Evolutionary conservation across 2,888 invertebrate genomes (phyloP).

Genomic region (Ornithoptera alexandrae): DNA sequence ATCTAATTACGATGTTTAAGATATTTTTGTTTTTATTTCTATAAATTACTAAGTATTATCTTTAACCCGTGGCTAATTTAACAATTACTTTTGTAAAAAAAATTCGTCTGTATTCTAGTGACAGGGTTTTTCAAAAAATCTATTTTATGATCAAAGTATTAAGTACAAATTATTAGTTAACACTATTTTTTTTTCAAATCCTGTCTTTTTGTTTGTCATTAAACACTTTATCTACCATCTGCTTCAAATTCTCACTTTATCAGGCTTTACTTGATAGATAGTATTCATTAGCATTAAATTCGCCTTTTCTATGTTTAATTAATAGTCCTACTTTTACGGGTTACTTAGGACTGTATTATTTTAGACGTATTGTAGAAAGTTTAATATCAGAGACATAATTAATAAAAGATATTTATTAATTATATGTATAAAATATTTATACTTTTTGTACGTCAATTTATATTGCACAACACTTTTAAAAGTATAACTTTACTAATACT

Average conservation of each 20-base stretch:
- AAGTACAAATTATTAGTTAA: not conserved
- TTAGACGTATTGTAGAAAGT: no score
- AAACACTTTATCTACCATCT: not conserved
- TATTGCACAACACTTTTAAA: not conserved
- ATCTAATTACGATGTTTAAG: no score
- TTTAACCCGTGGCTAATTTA: no score
- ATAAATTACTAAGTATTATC: no score
- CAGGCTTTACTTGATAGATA: conserved; percentile 1
- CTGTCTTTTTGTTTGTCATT: not conserved
- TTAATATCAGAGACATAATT: not conserved
- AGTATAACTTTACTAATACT: not conserved
- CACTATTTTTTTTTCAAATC: not conserved
- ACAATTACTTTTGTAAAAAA: no score
- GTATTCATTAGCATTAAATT: not conserved
- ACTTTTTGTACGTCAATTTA: no score
- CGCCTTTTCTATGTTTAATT: not conserved
- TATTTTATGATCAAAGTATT: not conserved
- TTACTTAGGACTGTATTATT: not conserved
- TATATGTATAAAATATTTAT: no score
- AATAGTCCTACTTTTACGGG: not conserved
- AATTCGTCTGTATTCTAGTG: not conserved
- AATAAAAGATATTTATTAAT: not conserved
- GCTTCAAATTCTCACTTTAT: not conserved
- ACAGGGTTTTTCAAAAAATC: not conserved
- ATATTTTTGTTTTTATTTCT: no score